Evolutionary conservation across 2,888 invertebrate species (phyloP).

Genomic region (Adineta ricciae): DNA sequence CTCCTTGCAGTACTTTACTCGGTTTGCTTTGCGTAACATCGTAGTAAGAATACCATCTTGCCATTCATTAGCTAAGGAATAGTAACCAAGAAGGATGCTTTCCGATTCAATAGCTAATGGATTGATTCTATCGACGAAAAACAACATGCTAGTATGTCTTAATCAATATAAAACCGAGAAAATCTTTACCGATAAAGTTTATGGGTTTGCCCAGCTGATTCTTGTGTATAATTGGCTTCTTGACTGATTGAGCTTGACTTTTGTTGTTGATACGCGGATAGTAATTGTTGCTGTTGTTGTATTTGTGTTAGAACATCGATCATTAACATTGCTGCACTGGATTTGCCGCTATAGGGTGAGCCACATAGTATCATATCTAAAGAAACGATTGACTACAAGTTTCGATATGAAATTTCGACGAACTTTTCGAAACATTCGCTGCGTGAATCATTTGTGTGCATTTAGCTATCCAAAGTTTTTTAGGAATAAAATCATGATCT

Average conservation of each 20-base stretch:
- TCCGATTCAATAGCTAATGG: conserved; percentile 47
- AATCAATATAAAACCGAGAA: too few relatives aligned
- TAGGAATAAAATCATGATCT: conserved; percentile 41
- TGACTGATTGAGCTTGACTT: not conserved
- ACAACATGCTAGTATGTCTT: too few relatives aligned
- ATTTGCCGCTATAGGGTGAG: conserved; percentile 48
- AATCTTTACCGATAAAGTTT: not conserved
- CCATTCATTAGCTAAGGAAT: conserved; percentile 46
- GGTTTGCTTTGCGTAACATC: conserved; percentile 46
- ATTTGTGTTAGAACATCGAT: conserved; percentile 40
- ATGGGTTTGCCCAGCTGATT: not conserved
- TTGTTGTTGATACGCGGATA: conserved; percentile 6
- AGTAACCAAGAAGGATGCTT: conserved; percentile 45
- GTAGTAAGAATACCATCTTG: conserved; percentile 49
- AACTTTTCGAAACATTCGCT: not conserved
- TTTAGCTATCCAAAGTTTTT: conserved; percentile 46
- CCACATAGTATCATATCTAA: conserved; percentile 45
- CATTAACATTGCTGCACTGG: conserved; percentile 44
- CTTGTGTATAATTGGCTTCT: not conserved
- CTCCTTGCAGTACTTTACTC: conserved; percentile 38
- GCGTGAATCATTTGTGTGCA: conserved; percentile 42
- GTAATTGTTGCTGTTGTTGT: conserved; percentile 1
- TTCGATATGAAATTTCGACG: too few relatives aligned
- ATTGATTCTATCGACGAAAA: conserved; percentile 40
- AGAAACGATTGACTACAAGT: not conserved